Conservation (phyloP, 2,113 vertebrate genomes). For the Sitta europaea region DNA sequence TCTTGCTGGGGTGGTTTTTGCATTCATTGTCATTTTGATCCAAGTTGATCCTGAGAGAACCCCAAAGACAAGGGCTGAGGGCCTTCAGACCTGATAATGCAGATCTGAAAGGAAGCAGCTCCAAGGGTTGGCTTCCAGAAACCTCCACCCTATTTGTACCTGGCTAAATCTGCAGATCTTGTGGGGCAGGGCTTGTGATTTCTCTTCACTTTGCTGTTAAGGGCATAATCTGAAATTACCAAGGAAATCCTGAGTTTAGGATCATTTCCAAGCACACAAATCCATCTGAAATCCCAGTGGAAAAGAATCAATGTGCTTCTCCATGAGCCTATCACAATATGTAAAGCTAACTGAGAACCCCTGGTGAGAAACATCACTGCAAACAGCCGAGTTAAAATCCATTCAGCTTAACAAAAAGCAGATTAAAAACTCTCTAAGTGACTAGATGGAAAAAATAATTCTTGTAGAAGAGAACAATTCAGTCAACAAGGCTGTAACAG, state of each 20-base stretch:
- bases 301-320: neutral
- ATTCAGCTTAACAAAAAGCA: conserved; percentile 20
- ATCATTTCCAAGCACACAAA: neutral
- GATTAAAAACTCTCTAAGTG: conserved; percentile 21
- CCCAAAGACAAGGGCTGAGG: neutral
- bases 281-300: neutral
- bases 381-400: conserved; percentile 14
- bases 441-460: neutral
- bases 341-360: neutral
- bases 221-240: neutral
- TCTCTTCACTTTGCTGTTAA: neutral
- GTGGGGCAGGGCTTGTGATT: neutral
- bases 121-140: neutral
- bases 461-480: neutral
- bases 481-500: neutral
- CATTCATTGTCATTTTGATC: neutral
- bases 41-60: neutral
- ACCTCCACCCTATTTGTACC: neutral
- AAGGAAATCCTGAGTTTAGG: neutral
- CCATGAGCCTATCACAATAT: neutral
- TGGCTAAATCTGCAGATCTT: neutral
- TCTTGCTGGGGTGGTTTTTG: neutral
- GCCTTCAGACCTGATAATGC: neutral
- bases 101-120: neutral
- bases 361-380: neutral